These are phyloP conservation scores for Colostygia pectinataria DNA, from an alignment of 2,888 invertebrate species.

Conservation along the genomic window DNA sequence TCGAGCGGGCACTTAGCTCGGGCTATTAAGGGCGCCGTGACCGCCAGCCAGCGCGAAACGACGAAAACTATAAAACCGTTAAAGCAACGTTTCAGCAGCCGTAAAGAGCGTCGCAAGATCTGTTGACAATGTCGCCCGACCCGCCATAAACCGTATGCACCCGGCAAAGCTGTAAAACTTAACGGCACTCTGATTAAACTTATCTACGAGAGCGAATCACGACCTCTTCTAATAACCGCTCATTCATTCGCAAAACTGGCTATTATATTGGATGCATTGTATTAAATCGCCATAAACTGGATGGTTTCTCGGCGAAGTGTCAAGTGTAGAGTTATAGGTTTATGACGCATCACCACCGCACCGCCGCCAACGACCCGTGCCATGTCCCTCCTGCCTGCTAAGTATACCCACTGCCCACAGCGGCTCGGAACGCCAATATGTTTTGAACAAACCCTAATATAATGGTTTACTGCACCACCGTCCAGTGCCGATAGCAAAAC, in stretches of 20 bases:
- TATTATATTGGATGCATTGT: conserved; percentile 48
- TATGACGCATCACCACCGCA: conserved; percentile 54
- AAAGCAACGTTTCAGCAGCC: conserved; percentile 82
- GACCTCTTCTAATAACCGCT: conserved; percentile 63
- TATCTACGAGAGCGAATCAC: conserved; percentile 73
- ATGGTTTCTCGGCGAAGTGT: conserved; percentile 42
- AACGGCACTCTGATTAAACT: conserved; percentile 81
- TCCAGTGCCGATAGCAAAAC: conserved; percentile 26
- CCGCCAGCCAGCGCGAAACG: conserved; percentile 78
- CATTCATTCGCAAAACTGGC: conserved; percentile 47
- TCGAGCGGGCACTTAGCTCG: conserved; percentile 79
- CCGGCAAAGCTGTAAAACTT: conserved; percentile 77
- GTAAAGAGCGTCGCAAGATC: conserved; percentile 82
- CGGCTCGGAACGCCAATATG: conserved; percentile 52
- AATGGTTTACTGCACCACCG: conserved; percentile 41
- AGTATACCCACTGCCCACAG: conserved; percentile 28
- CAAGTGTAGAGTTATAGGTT: conserved; percentile 48
- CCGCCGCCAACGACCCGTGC: neutral
- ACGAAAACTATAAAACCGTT: conserved; percentile 82
- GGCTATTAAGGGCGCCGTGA: conserved; percentile 78
- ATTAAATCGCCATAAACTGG: conserved; percentile 48
- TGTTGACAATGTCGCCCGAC: conserved; percentile 80
- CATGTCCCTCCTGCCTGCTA: neutral
- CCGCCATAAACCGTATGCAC: conserved; percentile 81
- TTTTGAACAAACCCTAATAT: conserved; percentile 44